Base-by-base conservation (phyloP, 2,888 invertebrate genomes). In the Drosophila nigricruria region DNA sequence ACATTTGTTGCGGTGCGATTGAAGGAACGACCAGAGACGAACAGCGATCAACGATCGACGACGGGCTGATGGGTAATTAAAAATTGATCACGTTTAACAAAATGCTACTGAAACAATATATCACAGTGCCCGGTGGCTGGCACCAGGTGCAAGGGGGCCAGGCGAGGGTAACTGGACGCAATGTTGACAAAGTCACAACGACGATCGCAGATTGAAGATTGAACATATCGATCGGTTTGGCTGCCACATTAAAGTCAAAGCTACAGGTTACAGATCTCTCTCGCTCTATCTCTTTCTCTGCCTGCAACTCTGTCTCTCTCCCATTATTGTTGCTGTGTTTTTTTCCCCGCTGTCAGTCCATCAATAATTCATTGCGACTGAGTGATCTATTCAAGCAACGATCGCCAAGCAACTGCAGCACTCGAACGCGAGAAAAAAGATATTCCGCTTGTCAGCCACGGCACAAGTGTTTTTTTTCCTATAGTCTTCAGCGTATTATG, bases 71-170 rank as follows among this genome's bases (percentile, higher is more conserved):
- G 82, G 88, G 91, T 91, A 91, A 91, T 91, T 91, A 91, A 91
- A 91, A 91, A 90, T 90, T 91, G 91, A 91, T 91, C 91, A 91
- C 89, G 91, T 91, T 91, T 90, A 87, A 88, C 87, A 89, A 89
- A 87, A 89, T 88, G 88, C 89, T 85, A 87, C 86, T 75, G 88
- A 85, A 89, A 89, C 87, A 87, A 87, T 87, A 87, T 87, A 87
- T 87, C 87, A 87, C 87, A 87, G 61, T 63, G 40, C 54, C 67
- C 50, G 60, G 40, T 43, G 27, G 45, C 36, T 30, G 38, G 42
- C 45, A 47, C 53, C 18, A 20, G 27, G 34, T 49, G 30, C 42
- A 10, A 10, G 16, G 42, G 32, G 27, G 30, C 23, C 23, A 14
- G 49, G 43, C 45, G 16, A 16, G 43, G 27, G 49, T 16, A 20